Conservation (phyloP, 2,797 vertebrate genomes). For the Falco biarmicus region DNA sequence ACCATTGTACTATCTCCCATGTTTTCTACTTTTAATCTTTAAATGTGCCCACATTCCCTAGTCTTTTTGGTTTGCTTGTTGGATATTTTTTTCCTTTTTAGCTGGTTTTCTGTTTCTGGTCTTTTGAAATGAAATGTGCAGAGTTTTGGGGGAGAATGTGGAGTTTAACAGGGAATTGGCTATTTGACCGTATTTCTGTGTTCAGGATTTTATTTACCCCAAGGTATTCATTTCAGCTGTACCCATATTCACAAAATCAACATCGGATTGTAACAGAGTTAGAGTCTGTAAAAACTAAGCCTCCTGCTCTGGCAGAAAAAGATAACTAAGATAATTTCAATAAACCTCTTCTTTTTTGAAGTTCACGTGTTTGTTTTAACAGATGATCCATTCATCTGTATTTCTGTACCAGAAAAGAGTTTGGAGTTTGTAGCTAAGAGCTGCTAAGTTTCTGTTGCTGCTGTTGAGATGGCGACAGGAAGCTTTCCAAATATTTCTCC, state of each 20-base stretch:
- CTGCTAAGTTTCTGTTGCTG: background rate
- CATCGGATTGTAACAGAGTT: background rate
- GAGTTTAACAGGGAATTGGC: background rate
- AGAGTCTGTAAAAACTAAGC: background rate
- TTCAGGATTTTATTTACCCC: background rate
- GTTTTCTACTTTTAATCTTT: background rate
- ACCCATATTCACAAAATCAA: background rate
- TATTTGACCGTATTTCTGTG: background rate
- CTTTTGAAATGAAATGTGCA: background rate
- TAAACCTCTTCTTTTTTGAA: background rate
- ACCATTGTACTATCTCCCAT: background rate
- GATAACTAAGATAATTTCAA: background rate
- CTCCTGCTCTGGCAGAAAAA: background rate
- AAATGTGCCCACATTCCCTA: background rate
- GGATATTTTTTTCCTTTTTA: background rate
- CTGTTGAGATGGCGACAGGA: background rate
- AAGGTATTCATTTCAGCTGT: background rate
- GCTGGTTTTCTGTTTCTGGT: background rate
- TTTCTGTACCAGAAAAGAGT: background rate
- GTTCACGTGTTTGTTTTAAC: background rate
- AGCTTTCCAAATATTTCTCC: constrained; percentile 6
- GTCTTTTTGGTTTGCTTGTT: too few species aligned
- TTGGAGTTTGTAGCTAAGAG: background rate
- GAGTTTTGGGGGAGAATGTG: background rate
- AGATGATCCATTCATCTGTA: background rate